Base-by-base conservation (phyloP, 2,888 invertebrate species). In the Lathronympha strigana region DNA sequence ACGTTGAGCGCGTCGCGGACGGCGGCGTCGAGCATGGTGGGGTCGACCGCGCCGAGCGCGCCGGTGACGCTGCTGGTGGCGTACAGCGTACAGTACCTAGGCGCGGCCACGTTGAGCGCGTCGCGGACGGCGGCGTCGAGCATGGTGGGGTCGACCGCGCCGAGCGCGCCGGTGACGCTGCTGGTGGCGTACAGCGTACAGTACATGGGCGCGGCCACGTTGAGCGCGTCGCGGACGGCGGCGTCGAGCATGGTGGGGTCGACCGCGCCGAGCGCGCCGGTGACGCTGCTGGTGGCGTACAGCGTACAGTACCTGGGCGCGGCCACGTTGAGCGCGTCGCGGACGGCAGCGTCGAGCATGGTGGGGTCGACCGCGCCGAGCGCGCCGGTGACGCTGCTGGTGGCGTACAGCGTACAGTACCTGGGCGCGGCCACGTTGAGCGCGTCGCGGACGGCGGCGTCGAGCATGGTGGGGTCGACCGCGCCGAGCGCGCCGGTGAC, bases 241-340 rank as follows among this genome's bases (percentile, higher is more conserved):
- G 99, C 97, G 82, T 99, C 99, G 38, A 99, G 88, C 94, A 97
- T 95, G 61, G 94, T 91, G 1, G 99, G 99, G 89, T 99, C 98
- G 0, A 99, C 96, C 17, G 95, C 94, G 53, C 96, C 96, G 82
- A 97, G 95, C 28, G 99, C 98, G 69, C 97, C 97, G 0, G 97
- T 97, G 1, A 97, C 95, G 25, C 97, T 97, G 82, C 98, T 95
- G 83, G 95, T 95, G 4, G 98, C 98, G 86, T 98, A 99, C n/a
- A n/a, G 98, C 98, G 86, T 31, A n/a, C 28, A 0, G 43, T 71
- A 88, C 95, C 96, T 95, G 0, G 97, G 95, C 0, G 99, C 98
- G 0, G 94, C 94, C 25, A 93, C 82, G 86, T 99, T 99, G 61
- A 99, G 94, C 61, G 95, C 95, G 88, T 99, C 98, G 58, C 99